Percentiles rank a stretch among this genome's conserved stretches.
These are phyloP conservation scores for Sogatella furcifera DNA, from an alignment of 1,140 invertebrate species.

Conservation along the genomic window DNA sequence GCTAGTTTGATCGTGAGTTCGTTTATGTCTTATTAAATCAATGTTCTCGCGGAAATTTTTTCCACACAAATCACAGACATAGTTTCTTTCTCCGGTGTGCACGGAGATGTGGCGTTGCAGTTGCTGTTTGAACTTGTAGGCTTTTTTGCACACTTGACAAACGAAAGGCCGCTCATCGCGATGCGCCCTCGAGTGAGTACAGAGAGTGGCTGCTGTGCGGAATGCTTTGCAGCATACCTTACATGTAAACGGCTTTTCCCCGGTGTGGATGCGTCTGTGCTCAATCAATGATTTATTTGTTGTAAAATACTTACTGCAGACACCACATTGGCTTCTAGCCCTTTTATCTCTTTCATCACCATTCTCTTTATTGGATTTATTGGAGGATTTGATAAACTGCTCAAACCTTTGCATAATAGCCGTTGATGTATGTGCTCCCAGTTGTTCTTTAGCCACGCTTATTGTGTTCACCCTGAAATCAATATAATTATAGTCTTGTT, in stretches of 20 bases:
- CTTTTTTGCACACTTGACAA: constrained; percentile 34
- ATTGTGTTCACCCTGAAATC: no score
- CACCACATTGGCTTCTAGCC: no score
- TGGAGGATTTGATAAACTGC: no score
- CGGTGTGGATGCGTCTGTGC: constrained; percentile 47
- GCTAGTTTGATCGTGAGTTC: constrained; percentile 40
- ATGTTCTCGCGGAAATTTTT: constrained; percentile 43
- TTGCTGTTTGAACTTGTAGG: constrained; percentile 34
- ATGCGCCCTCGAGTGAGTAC: constrained; percentile 26
- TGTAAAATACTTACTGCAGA: neutral
- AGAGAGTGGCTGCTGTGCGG: neutral
- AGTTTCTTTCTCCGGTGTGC: constrained; percentile 37
- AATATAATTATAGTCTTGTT: no score
- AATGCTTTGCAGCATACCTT: constrained; percentile 52
- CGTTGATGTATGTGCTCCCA: no score
- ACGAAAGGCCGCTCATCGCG: constrained; percentile 34
- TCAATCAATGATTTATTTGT: neutral
- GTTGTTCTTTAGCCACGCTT: no score
- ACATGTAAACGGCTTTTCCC: constrained; percentile 59
- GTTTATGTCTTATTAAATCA: constrained; percentile 38
- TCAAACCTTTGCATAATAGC: no score
- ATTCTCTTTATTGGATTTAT: no score
- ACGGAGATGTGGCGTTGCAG: constrained; percentile 37
- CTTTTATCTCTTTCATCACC: no score
- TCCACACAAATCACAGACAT: constrained; percentile 39